Conservation (phyloP, 2,797 vertebrate species). For the Erpetoichthys calabaricus region DNA sequence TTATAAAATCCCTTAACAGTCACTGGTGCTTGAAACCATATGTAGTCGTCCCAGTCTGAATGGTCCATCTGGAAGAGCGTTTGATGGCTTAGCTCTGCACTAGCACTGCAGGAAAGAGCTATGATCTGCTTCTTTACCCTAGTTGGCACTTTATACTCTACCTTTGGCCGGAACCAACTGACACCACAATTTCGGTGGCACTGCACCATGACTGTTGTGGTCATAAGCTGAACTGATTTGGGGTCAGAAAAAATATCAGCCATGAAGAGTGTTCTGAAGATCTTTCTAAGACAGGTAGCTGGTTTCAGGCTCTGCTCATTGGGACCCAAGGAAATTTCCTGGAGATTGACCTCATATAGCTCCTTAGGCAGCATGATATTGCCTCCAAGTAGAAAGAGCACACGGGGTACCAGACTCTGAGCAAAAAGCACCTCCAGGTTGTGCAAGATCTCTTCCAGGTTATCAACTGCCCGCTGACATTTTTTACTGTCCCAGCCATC, state of each 20-base stretch:
- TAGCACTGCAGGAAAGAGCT: constrained; percentile 50
- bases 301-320: constrained; percentile 53
- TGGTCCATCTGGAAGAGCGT: constrained; percentile 8
- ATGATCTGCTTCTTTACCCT: constrained; percentile 65
- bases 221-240: constrained; percentile 53
- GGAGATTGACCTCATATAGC: constrained; percentile 83
- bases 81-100: fast-evolving
- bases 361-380: constrained; percentile 69
- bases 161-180: constrained; percentile 80
- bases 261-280: constrained; percentile 78
- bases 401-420: constrained; percentile 69
- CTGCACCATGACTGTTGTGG: constrained; percentile 63
- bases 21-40: constrained; percentile 89
- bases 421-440: constrained; percentile 77
- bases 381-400: constrained; percentile 79
- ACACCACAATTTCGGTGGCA: constrained; percentile 79
- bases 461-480: constrained; percentile 61
- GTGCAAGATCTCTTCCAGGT: constrained; percentile 66
- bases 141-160: constrained; percentile 70
- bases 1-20: constrained; percentile 67
- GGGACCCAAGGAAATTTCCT: constrained; percentile 45
- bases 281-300: constrained; percentile 62
- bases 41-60: constrained; percentile 57
- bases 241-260: constrained; percentile 77
- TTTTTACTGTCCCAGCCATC: constrained; percentile 43